phyloP scores from a whole-genome alignment of 2,797 vertebrate species.

The Podarcis lilfordi region DNA sequence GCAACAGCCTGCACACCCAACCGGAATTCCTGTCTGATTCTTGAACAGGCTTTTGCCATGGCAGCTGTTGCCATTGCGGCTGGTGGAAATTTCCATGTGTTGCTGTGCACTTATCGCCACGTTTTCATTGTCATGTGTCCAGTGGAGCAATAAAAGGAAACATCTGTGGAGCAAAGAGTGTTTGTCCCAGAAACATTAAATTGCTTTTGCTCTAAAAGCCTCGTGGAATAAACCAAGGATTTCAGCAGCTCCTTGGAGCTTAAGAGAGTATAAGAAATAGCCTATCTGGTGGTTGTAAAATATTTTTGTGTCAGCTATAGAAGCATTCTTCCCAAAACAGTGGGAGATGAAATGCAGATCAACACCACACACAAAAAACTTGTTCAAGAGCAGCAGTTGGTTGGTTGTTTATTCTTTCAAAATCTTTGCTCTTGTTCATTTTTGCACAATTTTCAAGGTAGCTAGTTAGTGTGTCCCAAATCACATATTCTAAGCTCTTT shows the following conservation, averaged over 20 bases:
- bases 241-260: slow-evolving; percentile 15
- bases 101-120: slow-evolving; percentile 78
- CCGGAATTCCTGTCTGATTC: slow-evolving; percentile 45
- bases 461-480: slow-evolving; percentile 32
- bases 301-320: background rate
- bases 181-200: slow-evolving; percentile 74
- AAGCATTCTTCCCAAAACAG: background rate
- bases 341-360: background rate
- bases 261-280: slow-evolving; percentile 1
- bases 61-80: slow-evolving; percentile 53
- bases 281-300: background rate
- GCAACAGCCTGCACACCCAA: background rate
- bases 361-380: background rate
- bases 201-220: slow-evolving; percentile 62
- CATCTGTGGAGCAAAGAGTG: slow-evolving; percentile 77
- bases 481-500: slow-evolving; percentile 36
- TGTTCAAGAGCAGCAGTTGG: background rate
- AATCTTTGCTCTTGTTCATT: slow-evolving; percentile 29
- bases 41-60: slow-evolving; percentile 42
- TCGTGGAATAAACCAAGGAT: slow-evolving; percentile 19
- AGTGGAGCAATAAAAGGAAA: slow-evolving; percentile 74
- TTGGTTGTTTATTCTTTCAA: slow-evolving; percentile 9
- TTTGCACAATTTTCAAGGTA: background rate
- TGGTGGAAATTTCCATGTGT: slow-evolving; percentile 72
- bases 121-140: slow-evolving; percentile 75